Conservation (phyloP, 2,888 invertebrate species). For the Drosophila maculinotata region DNA sequence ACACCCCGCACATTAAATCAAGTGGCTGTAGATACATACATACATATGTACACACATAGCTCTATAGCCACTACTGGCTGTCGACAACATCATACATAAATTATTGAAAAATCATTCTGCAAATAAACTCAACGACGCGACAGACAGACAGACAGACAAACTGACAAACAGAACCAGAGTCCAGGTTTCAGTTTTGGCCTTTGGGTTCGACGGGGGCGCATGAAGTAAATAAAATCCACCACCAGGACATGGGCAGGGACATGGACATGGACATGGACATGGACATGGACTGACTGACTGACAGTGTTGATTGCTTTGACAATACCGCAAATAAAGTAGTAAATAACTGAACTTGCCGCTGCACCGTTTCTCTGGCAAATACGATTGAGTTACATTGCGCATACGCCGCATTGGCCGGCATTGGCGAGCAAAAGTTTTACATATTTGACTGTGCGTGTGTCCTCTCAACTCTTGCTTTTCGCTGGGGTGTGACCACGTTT, state of each 20-base stretch:
- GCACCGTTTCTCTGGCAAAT: not conserved
- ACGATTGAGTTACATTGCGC: slow-evolving; percentile 53
- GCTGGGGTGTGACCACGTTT: slow-evolving; percentile 21
- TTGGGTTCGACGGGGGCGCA: slow-evolving; percentile 3
- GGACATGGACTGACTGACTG: slow-evolving; percentile 24
- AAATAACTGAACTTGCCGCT: slow-evolving; percentile 53
- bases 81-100: slow-evolving; percentile 74
- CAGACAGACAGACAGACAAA: slow-evolving; percentile 29
- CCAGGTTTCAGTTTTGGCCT: slow-evolving; percentile 13
- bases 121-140: slow-evolving; percentile 71
- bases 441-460: slow-evolving; percentile 1
- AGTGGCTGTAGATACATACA: slow-evolving; percentile 65
- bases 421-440: slow-evolving; percentile 17
- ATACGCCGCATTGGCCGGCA: slow-evolving; percentile 59
- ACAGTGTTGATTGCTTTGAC: slow-evolving; percentile 73
- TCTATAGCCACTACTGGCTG: too few species aligned
- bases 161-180: not conserved
- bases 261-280: slow-evolving; percentile 2
- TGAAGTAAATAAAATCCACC: slow-evolving; percentile 71
- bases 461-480: slow-evolving; percentile 7
- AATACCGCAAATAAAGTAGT: slow-evolving; percentile 76
- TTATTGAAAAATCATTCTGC: slow-evolving; percentile 82
- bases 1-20: slow-evolving; percentile 82
- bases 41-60: too few species aligned
- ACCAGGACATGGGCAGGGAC: slow-evolving; percentile 47